phyloP scores from a whole-genome alignment of 2,888 invertebrate genomes.

The Drosophila paracracens region DNA sequence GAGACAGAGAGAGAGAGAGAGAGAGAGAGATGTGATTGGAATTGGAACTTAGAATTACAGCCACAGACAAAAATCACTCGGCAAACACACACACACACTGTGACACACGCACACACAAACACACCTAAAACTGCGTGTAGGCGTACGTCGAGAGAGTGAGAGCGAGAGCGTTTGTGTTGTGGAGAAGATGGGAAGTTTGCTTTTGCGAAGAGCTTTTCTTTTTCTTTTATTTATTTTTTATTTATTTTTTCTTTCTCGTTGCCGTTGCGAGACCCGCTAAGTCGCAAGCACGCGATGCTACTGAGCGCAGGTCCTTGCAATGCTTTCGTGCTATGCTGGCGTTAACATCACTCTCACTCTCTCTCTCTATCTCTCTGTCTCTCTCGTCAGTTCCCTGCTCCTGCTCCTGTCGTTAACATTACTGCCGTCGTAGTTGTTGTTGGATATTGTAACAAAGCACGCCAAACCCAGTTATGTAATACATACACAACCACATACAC shows the following conservation, averaged over 20 bases:
- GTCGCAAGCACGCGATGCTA: slow-evolving; percentile 77
- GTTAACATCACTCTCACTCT: slow-evolving; percentile 29
- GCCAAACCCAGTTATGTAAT: slow-evolving; percentile 78
- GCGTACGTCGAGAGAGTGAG: slow-evolving; percentile 12
- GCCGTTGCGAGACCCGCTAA: slow-evolving; percentile 67
- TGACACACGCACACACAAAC: slow-evolving; percentile 21
- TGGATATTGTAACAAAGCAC: slow-evolving; percentile 68
- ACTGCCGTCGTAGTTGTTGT: slow-evolving; percentile 14
- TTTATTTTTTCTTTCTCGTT: slow-evolving; percentile 37
- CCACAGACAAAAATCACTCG: slow-evolving; percentile 23
- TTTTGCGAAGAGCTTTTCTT: slow-evolving; percentile 47
- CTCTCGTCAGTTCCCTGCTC: slow-evolving; percentile 6
- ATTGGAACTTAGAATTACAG: slow-evolving; percentile 34
- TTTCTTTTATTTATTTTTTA: slow-evolving; percentile 32
- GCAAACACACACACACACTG: slow-evolving; percentile 7
- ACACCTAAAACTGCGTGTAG: slow-evolving; percentile 25
- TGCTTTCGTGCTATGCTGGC: slow-evolving; percentile 48
- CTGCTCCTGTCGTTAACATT: slow-evolving; percentile 18
- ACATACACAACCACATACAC: slow-evolving; percentile 37
- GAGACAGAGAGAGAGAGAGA: slow-evolving; percentile 6
- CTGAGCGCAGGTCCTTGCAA: slow-evolving; percentile 71
- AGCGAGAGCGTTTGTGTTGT: slow-evolving; percentile 14
- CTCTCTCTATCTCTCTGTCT: not conserved
- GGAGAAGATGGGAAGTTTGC: slow-evolving; percentile 6
- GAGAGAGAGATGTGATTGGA: slow-evolving; percentile 6